phyloP scores from a whole-genome alignment of 1,140 invertebrate genomes.

The Drosophila fuyamai region DNA sequence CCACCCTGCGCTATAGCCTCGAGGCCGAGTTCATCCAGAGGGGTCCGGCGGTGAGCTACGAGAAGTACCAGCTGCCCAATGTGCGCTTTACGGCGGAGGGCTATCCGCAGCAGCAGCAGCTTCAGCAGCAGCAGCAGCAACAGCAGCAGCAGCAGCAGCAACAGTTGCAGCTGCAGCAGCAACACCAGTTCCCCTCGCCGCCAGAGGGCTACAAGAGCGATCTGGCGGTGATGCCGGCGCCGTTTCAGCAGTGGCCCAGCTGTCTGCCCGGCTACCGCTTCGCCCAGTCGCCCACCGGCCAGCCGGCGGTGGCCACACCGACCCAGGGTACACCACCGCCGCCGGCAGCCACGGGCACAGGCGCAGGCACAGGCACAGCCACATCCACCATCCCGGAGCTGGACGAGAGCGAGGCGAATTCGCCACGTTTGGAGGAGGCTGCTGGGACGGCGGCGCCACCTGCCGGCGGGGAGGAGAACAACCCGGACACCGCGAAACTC shows the following conservation, averaged over 20 bases:
- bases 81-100: slow-evolving; percentile 92
- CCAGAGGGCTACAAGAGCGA: slow-evolving; percentile 88
- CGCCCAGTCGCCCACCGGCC: slow-evolving; percentile 55
- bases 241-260: slow-evolving; percentile 85
- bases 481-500: slow-evolving; percentile 69
- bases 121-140: slow-evolving; percentile 80
- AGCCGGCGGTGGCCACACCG: slow-evolving; percentile 11
- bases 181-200: slow-evolving; percentile 88
- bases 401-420: slow-evolving; percentile 67
- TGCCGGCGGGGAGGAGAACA: slow-evolving; percentile 79
- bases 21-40: slow-evolving; percentile 89
- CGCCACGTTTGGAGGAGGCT: slow-evolving; percentile 50
- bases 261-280: slow-evolving; percentile 85
- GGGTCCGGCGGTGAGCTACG: slow-evolving; percentile 85
- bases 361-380: slow-evolving; percentile 10
- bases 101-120: slow-evolving; percentile 87
- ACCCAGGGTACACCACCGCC: slow-evolving; percentile 11
- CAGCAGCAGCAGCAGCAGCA: slow-evolving; percentile 80
- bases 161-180: slow-evolving; percentile 67
- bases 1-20: slow-evolving; percentile 87
- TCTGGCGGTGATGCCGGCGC: slow-evolving; percentile 53
- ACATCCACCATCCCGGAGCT: slow-evolving; percentile 70
- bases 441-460: slow-evolving; percentile 66
- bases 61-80: slow-evolving; percentile 87
- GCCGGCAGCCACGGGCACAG: slow-evolving; percentile 53